Base-by-base conservation (phyloP, 2,797 vertebrate genomes). In the Argya squamiceps region DNA sequence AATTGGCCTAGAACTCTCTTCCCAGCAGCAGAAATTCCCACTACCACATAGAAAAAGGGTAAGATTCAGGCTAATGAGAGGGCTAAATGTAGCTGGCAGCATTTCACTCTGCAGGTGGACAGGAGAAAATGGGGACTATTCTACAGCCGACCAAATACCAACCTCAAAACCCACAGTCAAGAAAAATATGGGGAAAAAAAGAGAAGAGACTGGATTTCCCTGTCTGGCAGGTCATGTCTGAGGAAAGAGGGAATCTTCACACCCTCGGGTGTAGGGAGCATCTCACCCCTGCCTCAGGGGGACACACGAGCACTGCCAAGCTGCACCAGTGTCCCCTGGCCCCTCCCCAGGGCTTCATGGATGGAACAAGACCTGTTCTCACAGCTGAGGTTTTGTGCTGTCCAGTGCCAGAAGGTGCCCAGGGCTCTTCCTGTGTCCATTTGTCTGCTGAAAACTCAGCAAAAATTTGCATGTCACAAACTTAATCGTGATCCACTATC, bases 1-100 rank as follows among this genome's bases (percentile, higher is more conserved):
- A 87, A 82, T 50, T 84, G 60, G 63, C 81, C 84, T 30, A 80
- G 67, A 91, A 79, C 64, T 58, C 34, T 43, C 63, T 69, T 84
- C 70, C 60, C 29, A 52, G 52, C 2, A 27, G 49, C 7, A 14
- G 43, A 52, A 88, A 85, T 63, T 85, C 60, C 49, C 60, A 43
- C 46, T 58, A 46, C n/a, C 21, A 8, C 2, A 6, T 6, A 65
- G 27, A 21, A 67, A 67, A 89, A 56, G 36, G 37, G n/a, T 18
- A 27, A 39, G 44, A 65, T 77, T 37, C 36, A 74, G 79, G 17
- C 58, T 90, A 62, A 68, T 46, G 53, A 81, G 76, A 26, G 0
- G 21, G 46, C n/a, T 67, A n/a, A 44, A 70, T 56, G 84, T 7
- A 74, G 44, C 46, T 65, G 74, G 43, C 27, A n/a, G 26, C 36